Percentiles rank a stretch among this genome's conserved stretches.
Evolutionary conservation across 2,888 invertebrate species (phyloP).

Genomic region (Rhynchonema sp.): DNA sequence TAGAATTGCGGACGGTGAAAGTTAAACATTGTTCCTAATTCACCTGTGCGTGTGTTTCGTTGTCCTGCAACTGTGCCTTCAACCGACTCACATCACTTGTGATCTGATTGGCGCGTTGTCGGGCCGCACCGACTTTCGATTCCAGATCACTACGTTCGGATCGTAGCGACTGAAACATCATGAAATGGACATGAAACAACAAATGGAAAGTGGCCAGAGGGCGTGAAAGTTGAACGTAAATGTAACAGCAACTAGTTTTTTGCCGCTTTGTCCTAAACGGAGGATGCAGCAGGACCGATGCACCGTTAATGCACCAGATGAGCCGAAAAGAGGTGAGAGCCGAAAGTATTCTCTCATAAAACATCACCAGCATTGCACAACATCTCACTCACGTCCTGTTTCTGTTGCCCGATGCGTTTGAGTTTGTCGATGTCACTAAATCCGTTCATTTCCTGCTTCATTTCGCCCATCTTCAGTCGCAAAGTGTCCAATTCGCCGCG

Average conservation of each 20-base stretch:
- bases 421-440: conserved; percentile 30
- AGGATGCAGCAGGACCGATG: too few relatives aligned
- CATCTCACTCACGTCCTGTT: conserved; percentile 32
- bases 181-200: too few relatives aligned
- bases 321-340: too few relatives aligned
- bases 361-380: too few relatives aligned
- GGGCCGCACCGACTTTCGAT: conserved; percentile 31
- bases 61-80: conserved; percentile 45
- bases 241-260: too few relatives aligned
- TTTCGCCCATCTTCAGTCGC: conserved; percentile 38
- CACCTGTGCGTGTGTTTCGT: conserved; percentile 39
- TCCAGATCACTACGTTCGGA: conserved; percentile 36
- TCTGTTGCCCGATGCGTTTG: conserved; percentile 40
- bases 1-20: not conserved
- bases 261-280: too few relatives aligned
- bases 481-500: conserved; percentile 37
- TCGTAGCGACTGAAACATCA: conserved; percentile 32
- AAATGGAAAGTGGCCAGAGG: too few relatives aligned
- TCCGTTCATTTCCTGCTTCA: conserved; percentile 20
- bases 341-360: too few relatives aligned
- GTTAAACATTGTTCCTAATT: not conserved
- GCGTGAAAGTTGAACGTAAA: too few relatives aligned
- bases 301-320: too few relatives aligned
- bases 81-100: conserved; percentile 38
- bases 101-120: conserved; percentile 37